Conservation (phyloP, 2,113 vertebrate species). For the Atlantisia rogersi region DNA sequence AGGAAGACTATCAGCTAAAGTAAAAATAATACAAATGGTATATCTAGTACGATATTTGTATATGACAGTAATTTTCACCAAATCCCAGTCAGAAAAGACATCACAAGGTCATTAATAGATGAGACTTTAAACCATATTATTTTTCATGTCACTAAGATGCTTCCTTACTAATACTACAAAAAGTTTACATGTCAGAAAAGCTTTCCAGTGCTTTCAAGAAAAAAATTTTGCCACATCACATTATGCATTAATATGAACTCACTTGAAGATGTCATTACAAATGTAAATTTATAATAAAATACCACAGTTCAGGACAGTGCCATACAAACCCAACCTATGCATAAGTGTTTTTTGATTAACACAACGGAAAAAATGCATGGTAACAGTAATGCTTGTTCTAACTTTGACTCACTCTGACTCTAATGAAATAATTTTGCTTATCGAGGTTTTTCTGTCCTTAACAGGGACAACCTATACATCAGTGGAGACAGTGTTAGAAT, state of each 20-base stretch:
- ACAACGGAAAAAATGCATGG: background rate
- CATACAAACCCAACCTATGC: background rate
- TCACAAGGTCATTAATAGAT: background rate
- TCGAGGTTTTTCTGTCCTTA: background rate
- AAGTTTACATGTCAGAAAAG: background rate
- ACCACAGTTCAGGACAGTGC: background rate
- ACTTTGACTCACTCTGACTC: background rate
- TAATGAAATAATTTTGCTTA: background rate
- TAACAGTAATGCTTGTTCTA: background rate
- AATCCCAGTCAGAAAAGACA: background rate
- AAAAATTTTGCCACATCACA: background rate
- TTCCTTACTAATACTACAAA: background rate
- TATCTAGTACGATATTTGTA: background rate
- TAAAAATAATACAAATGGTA: background rate
- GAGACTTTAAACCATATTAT: background rate
- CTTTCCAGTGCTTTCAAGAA: background rate
- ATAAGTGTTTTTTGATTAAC: background rate
- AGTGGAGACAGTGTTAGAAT: background rate
- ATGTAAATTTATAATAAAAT: background rate
- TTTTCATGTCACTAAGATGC: background rate
- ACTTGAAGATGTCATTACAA: background rate
- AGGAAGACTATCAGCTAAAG: background rate
- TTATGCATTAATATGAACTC: background rate
- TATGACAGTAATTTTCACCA: background rate
- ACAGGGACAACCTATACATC: background rate